phyloP scores from a whole-genome alignment of 2,888 invertebrate species.

The Lasioglossum oenotherae region DNA sequence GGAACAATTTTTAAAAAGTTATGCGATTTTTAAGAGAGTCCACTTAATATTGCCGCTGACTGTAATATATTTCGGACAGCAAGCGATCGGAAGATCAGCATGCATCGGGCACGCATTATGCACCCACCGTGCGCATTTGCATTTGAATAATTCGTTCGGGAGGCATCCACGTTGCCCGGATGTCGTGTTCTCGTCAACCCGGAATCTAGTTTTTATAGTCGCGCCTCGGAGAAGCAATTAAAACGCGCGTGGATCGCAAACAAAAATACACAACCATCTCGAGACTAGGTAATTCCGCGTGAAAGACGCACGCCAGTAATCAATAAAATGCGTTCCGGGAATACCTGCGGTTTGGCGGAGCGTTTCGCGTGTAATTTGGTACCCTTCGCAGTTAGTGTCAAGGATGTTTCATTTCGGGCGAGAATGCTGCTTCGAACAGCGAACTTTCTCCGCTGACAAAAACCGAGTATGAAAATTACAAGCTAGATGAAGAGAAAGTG shows the following conservation, averaged over 20 bases:
- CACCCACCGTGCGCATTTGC: conserved; percentile 51
- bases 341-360: neutral
- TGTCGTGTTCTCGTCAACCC: conserved; percentile 42
- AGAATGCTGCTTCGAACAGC: neutral
- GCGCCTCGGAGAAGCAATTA: neutral
- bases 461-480: neutral
- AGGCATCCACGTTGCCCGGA: conserved; percentile 46
- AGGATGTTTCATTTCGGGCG: neutral
- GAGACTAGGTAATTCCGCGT: neutral
- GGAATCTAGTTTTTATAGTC: conserved; percentile 1
- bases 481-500: neutral
- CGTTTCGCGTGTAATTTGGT: too few species aligned
- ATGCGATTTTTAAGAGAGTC: too few species aligned
- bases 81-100: conserved; percentile 32
- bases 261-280: neutral
- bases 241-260: neutral
- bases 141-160: conserved; percentile 55
- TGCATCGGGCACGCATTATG: conserved; percentile 47
- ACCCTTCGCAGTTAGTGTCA: neutral
- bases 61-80: conserved; percentile 33
- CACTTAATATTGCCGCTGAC: too few species aligned
- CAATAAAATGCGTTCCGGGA: neutral
- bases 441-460: neutral
- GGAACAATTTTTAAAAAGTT: too few species aligned
- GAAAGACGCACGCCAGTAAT: neutral